These are phyloP conservation scores for Cnemophilus loriae DNA, from an alignment of 2,113 vertebrate genomes.

Conservation along the genomic window DNA sequence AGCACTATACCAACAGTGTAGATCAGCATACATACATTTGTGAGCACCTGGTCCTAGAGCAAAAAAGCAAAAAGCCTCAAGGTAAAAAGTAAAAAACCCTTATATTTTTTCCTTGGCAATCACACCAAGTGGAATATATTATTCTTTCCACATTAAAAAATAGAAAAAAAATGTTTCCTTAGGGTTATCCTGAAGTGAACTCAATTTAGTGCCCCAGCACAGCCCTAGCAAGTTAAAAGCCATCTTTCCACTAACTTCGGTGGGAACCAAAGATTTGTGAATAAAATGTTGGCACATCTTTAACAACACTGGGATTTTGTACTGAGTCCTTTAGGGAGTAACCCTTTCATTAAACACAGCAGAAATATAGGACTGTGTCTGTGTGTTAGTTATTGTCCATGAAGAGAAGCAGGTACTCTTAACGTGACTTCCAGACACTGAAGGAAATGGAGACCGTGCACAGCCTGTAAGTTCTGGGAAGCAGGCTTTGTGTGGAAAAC, in stretches of 20 bases:
- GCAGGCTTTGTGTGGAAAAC: background rate
- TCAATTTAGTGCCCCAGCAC: background rate
- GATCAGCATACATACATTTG: rapidly evolving
- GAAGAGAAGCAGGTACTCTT: conserved; percentile 8
- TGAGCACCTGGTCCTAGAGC: background rate
- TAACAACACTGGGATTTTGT: background rate
- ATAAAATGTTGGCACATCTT: background rate
- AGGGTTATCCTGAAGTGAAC: conserved; percentile 22
- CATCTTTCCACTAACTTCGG: background rate
- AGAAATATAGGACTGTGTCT: background rate
- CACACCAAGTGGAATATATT: background rate
- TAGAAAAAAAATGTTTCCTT: background rate
- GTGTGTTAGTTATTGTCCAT: background rate
- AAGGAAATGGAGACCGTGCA: background rate
- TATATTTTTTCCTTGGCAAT: background rate
- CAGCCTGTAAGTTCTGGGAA: background rate
- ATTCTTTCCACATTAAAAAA: background rate
- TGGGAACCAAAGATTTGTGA: background rate
- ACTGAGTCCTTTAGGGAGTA: background rate
- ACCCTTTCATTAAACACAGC: background rate
- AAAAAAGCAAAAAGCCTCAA: background rate
- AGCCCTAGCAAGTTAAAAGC: background rate
- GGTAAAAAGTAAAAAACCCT: background rate
- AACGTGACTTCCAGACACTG: background rate
- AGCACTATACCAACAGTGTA: background rate